Percentiles rank a stretch among this genome's conserved stretches.
phyloP scores from a whole-genome alignment of 2,797 vertebrate species.

The Centroberyx gerrardi region DNA sequence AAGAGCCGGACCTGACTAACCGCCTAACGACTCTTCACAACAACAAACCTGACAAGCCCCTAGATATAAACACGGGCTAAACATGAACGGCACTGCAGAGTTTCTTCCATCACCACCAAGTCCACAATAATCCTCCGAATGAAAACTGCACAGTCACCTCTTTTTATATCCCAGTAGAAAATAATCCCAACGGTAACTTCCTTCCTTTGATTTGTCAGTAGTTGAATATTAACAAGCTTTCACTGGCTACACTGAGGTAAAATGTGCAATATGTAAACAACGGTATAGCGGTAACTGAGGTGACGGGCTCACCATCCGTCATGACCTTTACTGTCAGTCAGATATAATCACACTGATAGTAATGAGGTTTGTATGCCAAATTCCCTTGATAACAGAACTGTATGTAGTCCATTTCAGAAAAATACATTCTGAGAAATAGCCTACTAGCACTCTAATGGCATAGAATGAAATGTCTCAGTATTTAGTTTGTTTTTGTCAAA shows the following conservation, averaged over 20 bases:
- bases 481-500: too few species aligned
- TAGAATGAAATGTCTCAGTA: too few species aligned
- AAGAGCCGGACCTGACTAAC: conserved; percentile 28
- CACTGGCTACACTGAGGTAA: background rate
- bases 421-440: too few species aligned
- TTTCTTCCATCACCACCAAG: background rate
- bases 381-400: background rate
- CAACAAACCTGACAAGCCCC: conserved; percentile 6
- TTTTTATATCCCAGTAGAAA: background rate
- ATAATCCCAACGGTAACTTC: background rate
- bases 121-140: background rate
- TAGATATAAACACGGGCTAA: background rate
- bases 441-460: too few species aligned
- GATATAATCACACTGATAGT: background rate
- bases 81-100: background rate
- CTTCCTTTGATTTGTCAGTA: background rate
- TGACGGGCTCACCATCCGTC: background rate
- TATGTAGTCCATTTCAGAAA: too few species aligned
- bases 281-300: background rate
- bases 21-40: background rate
- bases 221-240: background rate
- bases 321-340: background rate
- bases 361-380: background rate
- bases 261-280: background rate
- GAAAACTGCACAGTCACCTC: background rate